Evolutionary conservation across 2,888 invertebrate genomes (phyloP), one percentile per base, ranked within the genome.

Genomic region (Chironomus tentans): DNA sequence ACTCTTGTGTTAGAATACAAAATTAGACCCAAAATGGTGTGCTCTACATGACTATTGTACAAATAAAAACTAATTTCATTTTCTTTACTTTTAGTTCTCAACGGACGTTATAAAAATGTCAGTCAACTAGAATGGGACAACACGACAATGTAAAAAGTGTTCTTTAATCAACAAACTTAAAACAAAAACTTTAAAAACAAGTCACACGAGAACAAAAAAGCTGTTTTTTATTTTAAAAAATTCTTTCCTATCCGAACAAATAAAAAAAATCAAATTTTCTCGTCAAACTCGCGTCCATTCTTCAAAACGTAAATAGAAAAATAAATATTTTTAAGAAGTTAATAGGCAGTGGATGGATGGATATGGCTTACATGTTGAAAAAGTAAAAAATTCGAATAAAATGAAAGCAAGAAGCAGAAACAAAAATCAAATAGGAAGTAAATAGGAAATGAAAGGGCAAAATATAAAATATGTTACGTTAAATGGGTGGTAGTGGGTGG

Each of bases 71-170:
- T 28, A 76, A 12, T 24, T 56, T 68, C 4, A 22, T 7, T 4
- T 69, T 21, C 77, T 22, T 74, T 77, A 68, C 61, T 72, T 77
- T 10, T 70, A 80, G 81, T 80, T 77, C 79, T 81, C 65, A 84
- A 83, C 78, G 83, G 83, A 77, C 82, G 90, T 82, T 91, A 91
- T 84, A 88, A 90, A 81, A 90, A 91, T 85, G 90, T 91, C 82
- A 91, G 89, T 83, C 91, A 91, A 84, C 85, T 91, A 78, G 91
- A 91, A 85, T 91, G 91, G 91, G 91, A 91, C 85, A 90, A 91
- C 86, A 90, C 90, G 84, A 91, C 90, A 80, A 91, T 91, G 90
- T 91, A 90, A 88, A 79, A 56, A 56, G 56, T 15, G 7, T 18
- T 15, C n/a, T 10, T n/a, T 3, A 56, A 18, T 15, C 15, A 50